Base-by-base conservation (phyloP, 1,140 invertebrate species). In the Cyrtorhinus lividipennis region DNA sequence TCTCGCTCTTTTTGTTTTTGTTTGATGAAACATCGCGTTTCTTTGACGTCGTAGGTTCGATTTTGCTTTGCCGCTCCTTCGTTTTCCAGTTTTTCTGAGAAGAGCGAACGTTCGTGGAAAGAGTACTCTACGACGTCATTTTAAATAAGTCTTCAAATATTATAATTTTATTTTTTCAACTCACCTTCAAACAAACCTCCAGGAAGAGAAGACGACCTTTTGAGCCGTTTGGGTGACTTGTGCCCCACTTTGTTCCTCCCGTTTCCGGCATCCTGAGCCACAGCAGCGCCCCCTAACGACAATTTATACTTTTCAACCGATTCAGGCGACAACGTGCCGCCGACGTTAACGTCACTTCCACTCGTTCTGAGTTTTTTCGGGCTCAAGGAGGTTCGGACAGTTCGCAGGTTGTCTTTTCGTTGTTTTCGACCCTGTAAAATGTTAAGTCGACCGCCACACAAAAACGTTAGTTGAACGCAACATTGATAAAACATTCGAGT, bases 1-100 rank as follows among this genome's bases (percentile, higher is more conserved):
- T 59, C 58, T 30, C 58, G 13, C 22, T 59, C 58, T 27, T 59
- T 59, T 22, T 59, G 58, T 30, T 59, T 59, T 59, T 59, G 58
- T 27, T 30, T 26, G 18, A 59, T 59, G 25, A 59, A 59, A 30
- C 24, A 15, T 18, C 58, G 27, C 24, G 58, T 59, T n/a, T 27
- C 24, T 26, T 59, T 59, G 24, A 59, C 58, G 24, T 59, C 58
- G 58, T 59, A 59, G 24, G 10, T 59, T 30, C 24, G n/a, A 27
- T 30, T 24, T 13, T 59, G 20, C 20, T 53, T 53, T 3, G 13
- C 15, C 13, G 58, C 24, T n/a, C n/a, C 2, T 15, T 59, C 25
- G 26, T 12, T 12, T 26, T 59, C 5, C n/a, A n/a, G 2, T 58
- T 24, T 22, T 12, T 58, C 56, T 24, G 24, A 3, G 26, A 58